Evolutionary conservation across 2,888 invertebrate genomes (phyloP).

Genomic region (Theretra japonica): DNA sequence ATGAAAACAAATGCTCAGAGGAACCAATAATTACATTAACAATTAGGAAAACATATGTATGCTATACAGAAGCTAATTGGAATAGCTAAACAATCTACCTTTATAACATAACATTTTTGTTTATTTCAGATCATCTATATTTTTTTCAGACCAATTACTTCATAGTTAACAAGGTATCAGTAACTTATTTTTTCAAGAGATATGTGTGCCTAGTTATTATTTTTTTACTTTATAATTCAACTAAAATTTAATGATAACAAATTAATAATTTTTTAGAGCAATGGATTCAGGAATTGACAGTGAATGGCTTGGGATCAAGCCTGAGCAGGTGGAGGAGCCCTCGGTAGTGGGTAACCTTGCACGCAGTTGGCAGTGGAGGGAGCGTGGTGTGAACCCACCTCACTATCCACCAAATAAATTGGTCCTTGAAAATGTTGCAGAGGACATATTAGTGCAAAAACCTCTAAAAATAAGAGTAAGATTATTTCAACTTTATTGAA

Average conservation of each 20-base stretch:
- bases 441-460: constrained; percentile 86
- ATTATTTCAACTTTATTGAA: constrained; percentile 29
- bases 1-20: background rate
- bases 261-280: constrained; percentile 42
- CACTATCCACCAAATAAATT: constrained; percentile 74
- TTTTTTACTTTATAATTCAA: background rate
- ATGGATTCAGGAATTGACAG: constrained; percentile 77
- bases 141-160: constrained; percentile 41
- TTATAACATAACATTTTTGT: constrained; percentile 28
- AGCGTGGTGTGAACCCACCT: constrained; percentile 70
- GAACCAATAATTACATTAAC: background rate
- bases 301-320: constrained; percentile 75
- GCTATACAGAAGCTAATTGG: background rate
- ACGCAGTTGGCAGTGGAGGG: constrained; percentile 79
- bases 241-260: background rate
- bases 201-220: background rate
- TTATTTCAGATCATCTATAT: constrained; percentile 44
- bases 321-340: constrained; percentile 70
- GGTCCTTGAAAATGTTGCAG: constrained; percentile 86
- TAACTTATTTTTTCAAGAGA: background rate
- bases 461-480: constrained; percentile 86
- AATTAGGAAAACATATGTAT: background rate
- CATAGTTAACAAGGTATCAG: constrained; percentile 35
- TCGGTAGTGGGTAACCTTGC: constrained; percentile 70
- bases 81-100: background rate